Evolutionary conservation across 2,888 invertebrate genomes (phyloP), one percentile per base, ranked within the genome.

Genomic region (Crocallis elinguaria): DNA sequence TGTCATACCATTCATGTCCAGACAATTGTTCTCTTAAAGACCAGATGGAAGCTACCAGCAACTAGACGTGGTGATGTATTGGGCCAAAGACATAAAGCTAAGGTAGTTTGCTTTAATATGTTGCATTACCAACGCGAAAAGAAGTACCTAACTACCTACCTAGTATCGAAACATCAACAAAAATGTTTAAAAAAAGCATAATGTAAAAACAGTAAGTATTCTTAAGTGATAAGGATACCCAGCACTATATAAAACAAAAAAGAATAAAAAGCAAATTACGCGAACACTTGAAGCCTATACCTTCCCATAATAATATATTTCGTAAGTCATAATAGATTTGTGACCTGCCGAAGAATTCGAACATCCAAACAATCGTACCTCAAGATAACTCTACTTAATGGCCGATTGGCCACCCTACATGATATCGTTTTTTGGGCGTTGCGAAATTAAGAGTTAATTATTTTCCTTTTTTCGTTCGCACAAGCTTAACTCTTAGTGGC

Each of bases 371-470:
- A 71, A 76, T 63, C 60, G 55, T 73, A 74, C 64, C 52, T 74
- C 68, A 73, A 73, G 71, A 75, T 78, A 75, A 75, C 60, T 69
- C 58, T 50, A 64, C 52, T 73, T 75, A 73, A 75, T 80, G 79
- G 77, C 59, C 55, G 57, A 48, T 13, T 48, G 60, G 57, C 71
- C 67, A 76, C 79, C 79, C 75, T 77, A 80, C 75, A 71, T 46
- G 66, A 73, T 67, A 73, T 70, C 64, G 69, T 62, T 73, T 77
- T 79, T 76, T 62, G 76, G 73, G 77, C 78, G 77, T 82, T 78
- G 77, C 81, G 58, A 75, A 82, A 77, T 82, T 79, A 80, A 81
- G 70, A 75, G 69, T 74, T 72, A 73, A 77, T 79, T 74, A 70
- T 77, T 73, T 78, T 75, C 65, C n/a, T 75, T 82, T 77, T 77